Conservation (phyloP, 1,140 invertebrate genomes). For the Phymorhynchus buccinoides region DNA sequence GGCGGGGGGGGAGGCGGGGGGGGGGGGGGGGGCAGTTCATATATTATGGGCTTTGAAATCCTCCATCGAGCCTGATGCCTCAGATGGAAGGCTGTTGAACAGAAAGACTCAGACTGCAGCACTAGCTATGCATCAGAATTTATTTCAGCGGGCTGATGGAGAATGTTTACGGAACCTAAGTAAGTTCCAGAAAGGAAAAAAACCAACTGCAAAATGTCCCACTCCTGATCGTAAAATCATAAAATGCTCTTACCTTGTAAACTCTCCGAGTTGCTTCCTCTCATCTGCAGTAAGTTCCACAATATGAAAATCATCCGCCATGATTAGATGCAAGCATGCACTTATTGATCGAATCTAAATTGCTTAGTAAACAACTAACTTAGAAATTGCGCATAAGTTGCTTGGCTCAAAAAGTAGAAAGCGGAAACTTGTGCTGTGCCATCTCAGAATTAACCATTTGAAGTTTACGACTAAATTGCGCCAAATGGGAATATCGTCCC, state of each 20-base stretch:
- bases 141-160: too few species aligned
- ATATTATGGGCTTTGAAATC: too few species aligned
- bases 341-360: background rate
- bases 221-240: background rate
- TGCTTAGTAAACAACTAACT: background rate
- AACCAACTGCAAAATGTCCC: background rate
- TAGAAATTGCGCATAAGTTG: background rate
- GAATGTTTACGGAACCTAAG: too few species aligned
- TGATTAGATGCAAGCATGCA: background rate
- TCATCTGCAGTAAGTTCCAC: slow-evolving; percentile 4
- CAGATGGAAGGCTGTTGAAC: too few species aligned
- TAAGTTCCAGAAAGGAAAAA: too few species aligned
- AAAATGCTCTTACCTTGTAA: background rate
- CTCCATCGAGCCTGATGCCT: too few species aligned
- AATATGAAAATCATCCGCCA: background rate
- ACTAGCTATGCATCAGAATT: too few species aligned
- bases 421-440: background rate
- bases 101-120: too few species aligned
- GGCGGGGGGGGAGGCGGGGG: too few species aligned
- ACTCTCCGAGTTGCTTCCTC: slow-evolving; percentile 21
- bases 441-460: background rate
- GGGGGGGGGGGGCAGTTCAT: too few species aligned
- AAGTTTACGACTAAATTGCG: background rate
- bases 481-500: background rate
- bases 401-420: background rate